Evolutionary conservation across 2,888 invertebrate genomes (phyloP).

Genomic region (Esperia sulphurella): DNA sequence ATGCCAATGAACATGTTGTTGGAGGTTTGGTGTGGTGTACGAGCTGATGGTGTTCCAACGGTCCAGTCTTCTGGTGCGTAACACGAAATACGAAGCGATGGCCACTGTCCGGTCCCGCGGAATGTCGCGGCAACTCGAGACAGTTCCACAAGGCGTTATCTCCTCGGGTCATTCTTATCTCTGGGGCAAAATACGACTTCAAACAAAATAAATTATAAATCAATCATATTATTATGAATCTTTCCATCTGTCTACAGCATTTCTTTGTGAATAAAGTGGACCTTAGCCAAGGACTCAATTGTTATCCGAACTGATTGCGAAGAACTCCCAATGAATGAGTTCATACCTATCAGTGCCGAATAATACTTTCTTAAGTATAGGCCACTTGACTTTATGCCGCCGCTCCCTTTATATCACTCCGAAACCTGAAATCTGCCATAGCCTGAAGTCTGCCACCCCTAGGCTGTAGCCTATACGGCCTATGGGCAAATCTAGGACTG

Average conservation of each 20-base stretch:
- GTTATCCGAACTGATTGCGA: no score
- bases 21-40: conserved; percentile 18
- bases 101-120: conserved; percentile 17
- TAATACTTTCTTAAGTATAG: no score
- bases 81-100: conserved; percentile 25
- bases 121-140: conserved; percentile 25
- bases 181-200: conserved; percentile 52
- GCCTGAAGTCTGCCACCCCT: no score
- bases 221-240: conserved; percentile 2
- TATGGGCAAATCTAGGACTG: no score
- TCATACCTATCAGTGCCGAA: no score
- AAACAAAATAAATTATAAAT: conserved; percentile 33
- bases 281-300: background rate
- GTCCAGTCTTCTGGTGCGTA: conserved; percentile 36
- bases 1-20: conserved; percentile 76
- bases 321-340: no score
- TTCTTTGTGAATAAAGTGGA: background rate
- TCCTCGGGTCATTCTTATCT: conserved; percentile 60
- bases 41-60: conserved; percentile 15
- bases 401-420: no score
- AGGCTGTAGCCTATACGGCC: no score
- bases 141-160: conserved; percentile 49
- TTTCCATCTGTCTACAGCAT: conserved; percentile 4
- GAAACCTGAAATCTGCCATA: no score
- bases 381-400: no score